phyloP scores from a whole-genome alignment of 2,888 invertebrate species.

The Altica lythri region DNA sequence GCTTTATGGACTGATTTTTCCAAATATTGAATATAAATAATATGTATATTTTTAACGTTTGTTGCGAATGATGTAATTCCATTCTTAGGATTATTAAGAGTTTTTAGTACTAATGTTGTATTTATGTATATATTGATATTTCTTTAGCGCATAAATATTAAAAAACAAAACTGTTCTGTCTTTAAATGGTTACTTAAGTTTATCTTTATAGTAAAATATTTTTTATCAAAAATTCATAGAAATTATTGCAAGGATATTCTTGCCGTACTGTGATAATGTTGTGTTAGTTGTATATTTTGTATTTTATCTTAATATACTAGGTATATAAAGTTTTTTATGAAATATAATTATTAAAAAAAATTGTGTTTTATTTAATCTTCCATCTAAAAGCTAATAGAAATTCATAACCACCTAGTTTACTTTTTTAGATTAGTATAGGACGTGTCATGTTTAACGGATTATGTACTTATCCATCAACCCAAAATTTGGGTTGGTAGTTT shows the following conservation, averaged over 20 bases:
- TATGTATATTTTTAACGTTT: constrained; percentile 1
- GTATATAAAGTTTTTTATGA: constrained; percentile 24
- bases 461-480: no score
- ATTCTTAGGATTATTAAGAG: constrained; percentile 9
- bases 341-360: constrained; percentile 13
- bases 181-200: constrained; percentile 14
- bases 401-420: no score
- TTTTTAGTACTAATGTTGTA: constrained; percentile 9
- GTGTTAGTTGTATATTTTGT: constrained; percentile 45
- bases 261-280: constrained; percentile 49
- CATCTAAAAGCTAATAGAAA: no score
- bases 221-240: constrained; percentile 11
- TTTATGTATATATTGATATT: constrained; percentile 5
- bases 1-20: constrained; percentile 7
- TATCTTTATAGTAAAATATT: constrained; percentile 6
- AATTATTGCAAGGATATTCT: constrained; percentile 33
- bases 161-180: no score
- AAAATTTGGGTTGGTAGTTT: no score
- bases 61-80: not conserved
- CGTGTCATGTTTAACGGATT: no score
- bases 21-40: not conserved
- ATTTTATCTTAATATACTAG: constrained; percentile 33
- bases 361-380: no score
- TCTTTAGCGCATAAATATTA: no score
- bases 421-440: no score